Percentiles rank a stretch among this genome's conserved stretches.
phyloP scores from a whole-genome alignment of 2,797 vertebrate genomes.

The Periophthalmus magnuspinnatus region DNA sequence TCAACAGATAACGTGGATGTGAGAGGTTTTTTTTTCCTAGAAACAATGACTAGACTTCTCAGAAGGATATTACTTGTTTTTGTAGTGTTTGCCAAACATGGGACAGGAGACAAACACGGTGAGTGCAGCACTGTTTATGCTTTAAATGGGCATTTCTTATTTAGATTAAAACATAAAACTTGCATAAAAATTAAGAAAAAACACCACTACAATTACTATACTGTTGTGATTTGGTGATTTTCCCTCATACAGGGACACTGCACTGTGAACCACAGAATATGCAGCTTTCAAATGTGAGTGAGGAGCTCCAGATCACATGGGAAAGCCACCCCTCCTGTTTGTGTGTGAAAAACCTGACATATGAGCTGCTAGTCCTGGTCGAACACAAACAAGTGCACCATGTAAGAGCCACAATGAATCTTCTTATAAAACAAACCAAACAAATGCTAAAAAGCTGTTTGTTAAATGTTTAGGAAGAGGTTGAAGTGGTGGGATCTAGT shows the following conservation, averaged over 20 bases:
- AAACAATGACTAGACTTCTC: neutral
- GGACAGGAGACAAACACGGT: neutral
- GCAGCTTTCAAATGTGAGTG: neutral
- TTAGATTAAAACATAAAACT: neutral
- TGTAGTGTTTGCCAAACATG: neutral
- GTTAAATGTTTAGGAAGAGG: slow-evolving; percentile 48
- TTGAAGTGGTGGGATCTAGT: slow-evolving; percentile 33
- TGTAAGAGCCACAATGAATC: slow-evolving; percentile 23
- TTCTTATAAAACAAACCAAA: neutral
- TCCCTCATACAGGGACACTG: slow-evolving; percentile 18
- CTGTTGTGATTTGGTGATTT: neutral
- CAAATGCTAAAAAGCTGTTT: neutral
- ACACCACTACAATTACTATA: neutral
- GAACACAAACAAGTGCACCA: slow-evolving; percentile 39
- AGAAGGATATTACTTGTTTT: neutral
- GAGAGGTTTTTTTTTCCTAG: neutral
- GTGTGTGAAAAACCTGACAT: slow-evolving; percentile 19
- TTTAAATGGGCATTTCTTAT: neutral
- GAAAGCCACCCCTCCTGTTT: slow-evolving; percentile 39
- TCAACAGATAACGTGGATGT: neutral
- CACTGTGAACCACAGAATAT: slow-evolving; percentile 45
- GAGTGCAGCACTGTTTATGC: neutral
- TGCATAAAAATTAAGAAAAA: neutral
- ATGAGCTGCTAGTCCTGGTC: slow-evolving; percentile 53
- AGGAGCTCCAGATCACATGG: slow-evolving; percentile 55